Base-by-base conservation (phyloP, 1,140 invertebrate genomes). In the Drosophila novamexicana region DNA sequence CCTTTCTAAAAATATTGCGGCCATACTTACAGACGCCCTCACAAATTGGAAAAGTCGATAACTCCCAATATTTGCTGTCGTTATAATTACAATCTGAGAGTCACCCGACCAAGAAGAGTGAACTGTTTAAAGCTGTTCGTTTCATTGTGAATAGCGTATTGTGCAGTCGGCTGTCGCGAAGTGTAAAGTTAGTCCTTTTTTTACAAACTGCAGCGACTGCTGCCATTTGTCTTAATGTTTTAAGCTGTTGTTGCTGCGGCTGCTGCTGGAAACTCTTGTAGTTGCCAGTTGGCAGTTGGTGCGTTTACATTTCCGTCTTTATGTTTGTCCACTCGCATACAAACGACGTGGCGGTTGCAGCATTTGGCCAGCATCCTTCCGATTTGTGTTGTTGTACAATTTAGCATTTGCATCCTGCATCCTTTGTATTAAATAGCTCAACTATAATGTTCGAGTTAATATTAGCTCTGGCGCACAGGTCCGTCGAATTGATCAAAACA, bases 301-400 rank as follows among this genome's bases (percentile, higher is more conserved):
- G 71, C 72, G 62, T 76, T 83, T 88, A 70, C 83, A 83, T 89
- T 88, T 89, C 84, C 80, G 76, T 57, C 74, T 83, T 89, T 88
- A 80, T 88, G 83, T 77, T 89, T 80, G 77, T 59, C 57, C 62
- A 67, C 76, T 61, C 44, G 32, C 69, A 63, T 52, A 57, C 58
- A 67, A 40, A 74, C 44, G 56, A 34, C 40, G 22, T 70, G 80
- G 61, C 77, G 77, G 62, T 64, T 79, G 42, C 52, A 73, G 79
- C 76, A 86, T 83, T 86, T 83, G 82, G 64, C 47, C 40, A 56
- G 72, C 49, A 79, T 86, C 84, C 83, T 83, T 89, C 73, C 84
- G 78, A 42, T 71, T 68, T 62, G 47, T 70, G 67, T 42, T 68
- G 29, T 39, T 54, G 62, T 44, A 45, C 44, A 69, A 66, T 70